Evolutionary conservation across 2,888 invertebrate species (phyloP).

Genomic region (Scrobipalpa atriplicella): DNA sequence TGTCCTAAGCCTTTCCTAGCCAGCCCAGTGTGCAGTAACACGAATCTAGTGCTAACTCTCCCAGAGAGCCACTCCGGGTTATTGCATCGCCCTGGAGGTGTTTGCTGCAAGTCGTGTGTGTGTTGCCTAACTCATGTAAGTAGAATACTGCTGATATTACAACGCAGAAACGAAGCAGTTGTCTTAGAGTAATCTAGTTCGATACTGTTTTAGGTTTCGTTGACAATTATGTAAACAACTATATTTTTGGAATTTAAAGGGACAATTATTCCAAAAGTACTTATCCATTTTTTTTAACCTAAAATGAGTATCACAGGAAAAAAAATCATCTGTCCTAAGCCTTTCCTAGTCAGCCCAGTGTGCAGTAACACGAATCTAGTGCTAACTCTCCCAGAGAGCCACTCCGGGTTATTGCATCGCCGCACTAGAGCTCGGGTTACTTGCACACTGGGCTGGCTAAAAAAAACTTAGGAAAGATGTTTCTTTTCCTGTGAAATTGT

Average conservation of each 20-base stretch:
- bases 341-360: conserved; percentile 34
- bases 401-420: conserved; percentile 47
- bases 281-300: neutral
- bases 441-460: too few species aligned
- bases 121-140: conserved; percentile 18
- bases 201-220: too few species aligned
- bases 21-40: conserved; percentile 41
- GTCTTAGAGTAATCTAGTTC: too few species aligned
- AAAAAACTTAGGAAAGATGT: too few species aligned
- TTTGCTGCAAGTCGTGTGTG: conserved; percentile 24
- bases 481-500: neutral
- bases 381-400: conserved; percentile 42
- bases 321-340: neutral
- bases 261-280: too few species aligned
- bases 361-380: conserved; percentile 39
- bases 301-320: neutral
- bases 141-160: conserved; percentile 14
- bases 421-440: conserved; percentile 38
- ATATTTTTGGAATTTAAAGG: too few species aligned
- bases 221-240: too few species aligned
- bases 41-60: conserved; percentile 41
- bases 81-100: conserved; percentile 41
- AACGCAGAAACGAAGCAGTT: neutral
- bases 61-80: conserved; percentile 43
- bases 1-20: neutral